These are phyloP conservation scores for Drosophila subpulchrella DNA, from an alignment of 1,140 invertebrate genomes.

Conservation along the genomic window DNA sequence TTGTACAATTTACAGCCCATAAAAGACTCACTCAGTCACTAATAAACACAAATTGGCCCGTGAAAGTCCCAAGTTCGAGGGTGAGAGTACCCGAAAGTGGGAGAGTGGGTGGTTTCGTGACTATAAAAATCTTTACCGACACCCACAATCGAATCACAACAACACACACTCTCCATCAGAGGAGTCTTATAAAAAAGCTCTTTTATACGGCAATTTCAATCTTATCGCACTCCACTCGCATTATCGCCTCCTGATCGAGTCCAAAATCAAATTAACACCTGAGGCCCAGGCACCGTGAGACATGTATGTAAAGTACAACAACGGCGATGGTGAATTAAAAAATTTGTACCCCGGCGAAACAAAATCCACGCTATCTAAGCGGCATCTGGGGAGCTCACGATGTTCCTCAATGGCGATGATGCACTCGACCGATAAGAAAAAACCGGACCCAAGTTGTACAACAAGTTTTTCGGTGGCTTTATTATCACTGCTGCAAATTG, in stretches of 20 bases:
- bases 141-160: conserved; percentile 1
- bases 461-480: conserved; percentile 54
- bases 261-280: conserved; percentile 78
- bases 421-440: conserved; percentile 41
- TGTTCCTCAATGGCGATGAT: conserved; percentile 59
- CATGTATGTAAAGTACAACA: conserved; percentile 1
- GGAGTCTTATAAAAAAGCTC: conserved; percentile 46
- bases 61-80: conserved; percentile 34
- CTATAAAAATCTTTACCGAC: conserved; percentile 62
- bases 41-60: conserved; percentile 55
- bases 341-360: conserved; percentile 33
- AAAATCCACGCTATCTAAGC: conserved; percentile 53
- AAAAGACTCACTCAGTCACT: conserved; percentile 53
- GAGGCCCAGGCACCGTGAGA: conserved; percentile 21
- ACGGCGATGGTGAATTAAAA: conserved; percentile 31
- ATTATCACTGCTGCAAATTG: conserved; percentile 60
- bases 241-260: conserved; percentile 54
- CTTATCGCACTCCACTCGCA: conserved; percentile 69
- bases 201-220: conserved; percentile 48
- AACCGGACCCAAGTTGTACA: conserved; percentile 56
- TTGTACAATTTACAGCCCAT: conserved; percentile 46
- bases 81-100: conserved; percentile 16
- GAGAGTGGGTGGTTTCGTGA: conserved; percentile 11
- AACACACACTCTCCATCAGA: conserved; percentile 16
- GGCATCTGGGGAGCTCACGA: conserved; percentile 52